Evolutionary conservation across 1,140 invertebrate genomes (phyloP), one percentile per base, ranked within the genome.

Genomic region (Calliphora vicina): DNA sequence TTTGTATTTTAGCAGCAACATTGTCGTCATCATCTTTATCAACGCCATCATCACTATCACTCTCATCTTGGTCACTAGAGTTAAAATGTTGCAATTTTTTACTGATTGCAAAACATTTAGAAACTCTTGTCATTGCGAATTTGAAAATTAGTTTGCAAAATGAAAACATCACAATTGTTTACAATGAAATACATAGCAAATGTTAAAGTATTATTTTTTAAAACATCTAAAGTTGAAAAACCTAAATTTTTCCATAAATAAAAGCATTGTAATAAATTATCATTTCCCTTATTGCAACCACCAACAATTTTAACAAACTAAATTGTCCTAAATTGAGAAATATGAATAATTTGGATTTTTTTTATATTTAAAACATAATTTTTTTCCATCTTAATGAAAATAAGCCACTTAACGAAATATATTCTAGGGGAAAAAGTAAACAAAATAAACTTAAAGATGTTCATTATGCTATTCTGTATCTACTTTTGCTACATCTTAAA

Each of bases 41-140:
- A 45, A 20, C 9, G 35, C 35, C 23, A 42, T 23, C 35, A 29
- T 80, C 81, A 67, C 73, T 83, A 84, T 81, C 67, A 50, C 80
- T 57, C 61, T 82, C 61, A 43, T 67, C 61, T 67, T 67, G 61
- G 61, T 67, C 61, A 67, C 9, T 67, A 17, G 50, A 45, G n/a
- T n/a, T n/a, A n/a, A n/a, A n/a, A n/a, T n/a, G n/a, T n/a, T n/a
- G n/a, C n/a, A n/a, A n/a, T n/a, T n/a, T n/a, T n/a, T n/a, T n/a
- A n/a, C n/a, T n/a, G n/a, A n/a, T n/a, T n/a, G n/a, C n/a, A n/a
- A n/a, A n/a, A n/a, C n/a, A n/a, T n/a, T n/a, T n/a, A n/a, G n/a
- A n/a, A n/a, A n/a, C n/a, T n/a, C n/a, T n/a, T n/a, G n/a, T n/a
- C n/a, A n/a, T n/a, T n/a, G n/a, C n/a, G n/a, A n/a, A n/a, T n/a